A percentile compares a stretch with the other conserved stretches of the same genome.
Conservation (phyloP, 2,113 vertebrate genomes). For the Gila orcuttii region DNA sequence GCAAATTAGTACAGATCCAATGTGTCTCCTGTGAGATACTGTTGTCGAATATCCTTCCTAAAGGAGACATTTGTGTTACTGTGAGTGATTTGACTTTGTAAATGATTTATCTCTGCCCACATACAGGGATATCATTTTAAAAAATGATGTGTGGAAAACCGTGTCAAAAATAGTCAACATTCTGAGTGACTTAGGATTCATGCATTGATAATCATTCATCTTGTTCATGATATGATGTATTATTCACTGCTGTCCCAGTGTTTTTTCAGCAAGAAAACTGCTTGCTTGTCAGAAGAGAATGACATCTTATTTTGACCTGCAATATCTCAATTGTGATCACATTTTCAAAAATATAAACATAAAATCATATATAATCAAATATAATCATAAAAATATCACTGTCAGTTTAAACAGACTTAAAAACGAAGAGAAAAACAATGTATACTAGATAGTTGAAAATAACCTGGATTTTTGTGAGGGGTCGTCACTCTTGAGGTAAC, state of each 20-base stretch:
- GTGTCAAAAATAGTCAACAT: background rate
- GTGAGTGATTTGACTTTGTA: background rate
- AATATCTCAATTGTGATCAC: background rate
- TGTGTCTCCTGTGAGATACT: background rate
- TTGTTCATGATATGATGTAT: background rate
- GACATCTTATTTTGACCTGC: background rate
- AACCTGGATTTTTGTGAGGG: slow-evolving; percentile 75
- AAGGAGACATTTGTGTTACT: background rate
- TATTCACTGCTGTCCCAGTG: background rate
- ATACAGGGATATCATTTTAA: background rate
- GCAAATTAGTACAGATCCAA: background rate
- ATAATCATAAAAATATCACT: background rate
- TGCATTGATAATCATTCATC: background rate
- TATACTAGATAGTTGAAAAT: slow-evolving; percentile 31
- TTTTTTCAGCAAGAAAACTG: background rate
- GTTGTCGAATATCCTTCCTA: background rate
- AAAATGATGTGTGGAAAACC: background rate
- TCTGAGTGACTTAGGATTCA: background rate
- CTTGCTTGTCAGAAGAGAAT: too few species aligned
- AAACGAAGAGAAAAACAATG: background rate
- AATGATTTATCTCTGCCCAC: background rate
- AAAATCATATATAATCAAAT: background rate
- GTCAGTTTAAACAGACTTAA: background rate
- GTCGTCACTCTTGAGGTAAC: slow-evolving; percentile 75
- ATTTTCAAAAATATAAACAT: background rate